Base-by-base conservation (phyloP, 2,113 vertebrate species). In the Mustela lutreola region DNA sequence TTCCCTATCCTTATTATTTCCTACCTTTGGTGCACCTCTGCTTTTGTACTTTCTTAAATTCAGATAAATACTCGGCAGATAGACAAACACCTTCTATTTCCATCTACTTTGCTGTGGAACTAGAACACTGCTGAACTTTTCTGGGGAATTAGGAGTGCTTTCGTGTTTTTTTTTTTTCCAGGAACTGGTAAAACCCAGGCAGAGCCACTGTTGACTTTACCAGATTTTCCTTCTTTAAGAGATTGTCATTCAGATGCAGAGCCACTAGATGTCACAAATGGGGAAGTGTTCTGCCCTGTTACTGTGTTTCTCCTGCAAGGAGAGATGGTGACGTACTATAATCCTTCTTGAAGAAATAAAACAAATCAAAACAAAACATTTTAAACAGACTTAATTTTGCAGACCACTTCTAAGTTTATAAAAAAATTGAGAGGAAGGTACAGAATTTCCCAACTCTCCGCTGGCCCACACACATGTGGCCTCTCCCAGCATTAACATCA, bases 201-300 rank as follows among this genome's bases (percentile, higher is more conserved):
- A 89, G 73, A 63, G 14, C 26, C 42, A 4, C 15, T 39, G 36
- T 21, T 42, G 63, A 56, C 28, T 33, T 63, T 21, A n/a, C 4
- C 21, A 22, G 22, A 36, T 31, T 88, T 96, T 86, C 53, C 58
- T 70, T 97, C 91, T 94, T 39, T 94, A 22, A 94, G 22, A 42
- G 4, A 39, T 1, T 97, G 98, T 87, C 89, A 71, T 98, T 91
- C 58, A 50, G 76, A 42, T 18, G 9, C 92, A 22, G 50, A 26
- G 21, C 98, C 98, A 96, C 98, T 98, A 99, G 98, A 94, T 98
- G 99, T 98, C 99, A 98, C 50, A 60, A 93, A 0, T 48, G 97
- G 65, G 97, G 94, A 98, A 90, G 92, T 22, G 60, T 97, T 96
- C 95, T 42, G 70, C 28, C 1, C 0, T 11, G 7, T 5, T 56